These are phyloP conservation scores for Drosophila orosa DNA, from an alignment of 1,140 invertebrate species.

Conservation along the genomic window DNA sequence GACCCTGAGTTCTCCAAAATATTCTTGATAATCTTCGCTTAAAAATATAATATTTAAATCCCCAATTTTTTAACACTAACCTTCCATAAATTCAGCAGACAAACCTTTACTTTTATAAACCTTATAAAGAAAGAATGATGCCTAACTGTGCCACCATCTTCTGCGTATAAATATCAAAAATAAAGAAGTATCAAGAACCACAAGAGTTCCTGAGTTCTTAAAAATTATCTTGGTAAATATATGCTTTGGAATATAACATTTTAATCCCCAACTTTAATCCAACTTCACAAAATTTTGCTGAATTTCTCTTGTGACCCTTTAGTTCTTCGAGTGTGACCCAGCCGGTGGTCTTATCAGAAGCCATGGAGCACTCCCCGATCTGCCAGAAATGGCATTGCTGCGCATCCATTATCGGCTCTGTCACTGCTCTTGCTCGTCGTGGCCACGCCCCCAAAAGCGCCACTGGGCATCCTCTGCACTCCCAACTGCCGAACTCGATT, in stretches of 20 bases:
- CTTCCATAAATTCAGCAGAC: too few relatives aligned
- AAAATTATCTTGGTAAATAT: neutral
- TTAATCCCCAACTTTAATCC: neutral
- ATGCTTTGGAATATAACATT: neutral
- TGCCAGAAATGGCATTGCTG: slow-evolving; percentile 81
- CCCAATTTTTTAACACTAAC: too few relatives aligned
- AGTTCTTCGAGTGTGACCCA: slow-evolving; percentile 23
- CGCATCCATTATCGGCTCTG: slow-evolving; percentile 79
- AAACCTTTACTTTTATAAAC: too few relatives aligned
- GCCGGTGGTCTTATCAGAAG: slow-evolving; percentile 83
- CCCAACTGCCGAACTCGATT: neutral
- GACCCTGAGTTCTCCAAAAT: too few relatives aligned
- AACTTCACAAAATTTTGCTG: neutral
- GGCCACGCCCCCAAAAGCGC: slow-evolving; percentile 50
- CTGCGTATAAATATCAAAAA: neutral
- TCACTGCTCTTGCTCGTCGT: slow-evolving; percentile 58
- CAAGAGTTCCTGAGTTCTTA: neutral
- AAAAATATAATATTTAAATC: too few relatives aligned
- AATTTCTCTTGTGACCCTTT: neutral
- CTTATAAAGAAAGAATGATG: too few relatives aligned
- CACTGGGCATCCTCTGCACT: slow-evolving; percentile 75
- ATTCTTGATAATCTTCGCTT: too few relatives aligned
- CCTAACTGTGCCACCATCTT: neutral
- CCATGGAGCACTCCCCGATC: slow-evolving; percentile 68
- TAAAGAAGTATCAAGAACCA: neutral